Evolutionary conservation across 2,113 vertebrate species (phyloP).

Genomic region (Oceanodroma tethys): DNA sequence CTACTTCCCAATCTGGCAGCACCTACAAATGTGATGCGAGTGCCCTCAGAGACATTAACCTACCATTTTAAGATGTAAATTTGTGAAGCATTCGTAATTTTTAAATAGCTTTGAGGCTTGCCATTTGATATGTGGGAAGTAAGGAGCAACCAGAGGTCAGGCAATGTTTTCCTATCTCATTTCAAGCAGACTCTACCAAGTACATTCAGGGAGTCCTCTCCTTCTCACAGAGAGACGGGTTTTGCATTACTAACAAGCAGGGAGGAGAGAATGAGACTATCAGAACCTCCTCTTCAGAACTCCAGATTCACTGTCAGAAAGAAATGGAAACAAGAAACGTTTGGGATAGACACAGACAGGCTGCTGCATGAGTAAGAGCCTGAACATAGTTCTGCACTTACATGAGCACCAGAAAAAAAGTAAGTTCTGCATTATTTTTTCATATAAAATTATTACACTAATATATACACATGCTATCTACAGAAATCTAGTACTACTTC

Average conservation of each 20-base stretch:
- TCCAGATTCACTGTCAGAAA: not conserved
- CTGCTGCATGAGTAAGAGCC: not conserved
- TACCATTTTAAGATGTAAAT: not conserved
- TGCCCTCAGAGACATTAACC: not conserved
- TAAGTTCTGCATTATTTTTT: not conserved
- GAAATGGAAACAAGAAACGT: not conserved
- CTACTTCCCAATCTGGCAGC: not conserved
- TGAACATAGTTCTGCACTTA: not conserved
- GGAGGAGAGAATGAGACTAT: not conserved
- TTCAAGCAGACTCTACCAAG: not conserved
- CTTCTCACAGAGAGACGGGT: not conserved
- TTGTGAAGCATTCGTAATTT: not conserved
- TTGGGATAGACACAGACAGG: not conserved
- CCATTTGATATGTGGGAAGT: not conserved
- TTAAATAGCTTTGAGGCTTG: not conserved
- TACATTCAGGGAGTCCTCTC: not conserved
- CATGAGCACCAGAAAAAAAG: not conserved
- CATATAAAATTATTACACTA: not conserved
- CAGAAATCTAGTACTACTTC: not conserved
- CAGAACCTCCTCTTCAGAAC: not conserved
- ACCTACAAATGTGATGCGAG: rapidly evolving
- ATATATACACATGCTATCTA: not conserved
- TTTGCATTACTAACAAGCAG: not conserved
- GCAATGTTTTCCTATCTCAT: not conserved
- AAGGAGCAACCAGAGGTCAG: not conserved